A percentile compares a stretch with the other conserved stretches of the same genome.
Conservation (phyloP, 2,888 invertebrate genomes). For the Catocala fraxini region DNA sequence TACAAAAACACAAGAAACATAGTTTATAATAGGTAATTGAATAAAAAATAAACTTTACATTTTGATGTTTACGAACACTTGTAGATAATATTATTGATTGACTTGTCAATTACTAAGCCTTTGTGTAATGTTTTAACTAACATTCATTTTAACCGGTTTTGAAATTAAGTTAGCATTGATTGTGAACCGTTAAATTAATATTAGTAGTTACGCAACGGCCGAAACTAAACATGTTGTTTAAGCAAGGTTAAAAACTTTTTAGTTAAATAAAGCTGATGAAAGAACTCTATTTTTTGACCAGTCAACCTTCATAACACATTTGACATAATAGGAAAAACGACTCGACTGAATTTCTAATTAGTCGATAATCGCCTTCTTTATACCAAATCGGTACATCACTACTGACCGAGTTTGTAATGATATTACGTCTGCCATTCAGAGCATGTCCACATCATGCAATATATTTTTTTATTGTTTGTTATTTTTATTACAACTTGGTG, state of each 20-base stretch:
- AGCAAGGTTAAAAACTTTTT: background rate
- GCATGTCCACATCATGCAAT: slow-evolving; percentile 52
- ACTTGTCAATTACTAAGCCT: slow-evolving; percentile 8
- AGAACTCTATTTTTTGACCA: background rate
- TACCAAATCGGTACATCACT: slow-evolving; percentile 26
- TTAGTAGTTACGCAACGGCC: background rate
- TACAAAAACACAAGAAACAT: too few species aligned
- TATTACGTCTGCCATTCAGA: slow-evolving; percentile 42
- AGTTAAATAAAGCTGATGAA: background rate
- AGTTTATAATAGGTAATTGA: background rate
- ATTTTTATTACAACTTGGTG: background rate
- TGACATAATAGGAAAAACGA: slow-evolving; percentile 1
- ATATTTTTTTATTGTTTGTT: slow-evolving; percentile 21
- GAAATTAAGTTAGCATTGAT: background rate
- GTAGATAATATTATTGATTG: background rate
- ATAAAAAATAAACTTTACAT: background rate
- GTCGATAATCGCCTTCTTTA: slow-evolving; percentile 10
- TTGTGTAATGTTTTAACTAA: slow-evolving; percentile 1
- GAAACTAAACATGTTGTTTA: background rate
- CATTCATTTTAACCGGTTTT: slow-evolving; percentile 2
- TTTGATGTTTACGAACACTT: too few species aligned
- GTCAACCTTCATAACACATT: background rate
- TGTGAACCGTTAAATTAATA: background rate
- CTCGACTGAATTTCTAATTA: slow-evolving; percentile 5
- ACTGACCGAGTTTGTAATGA: slow-evolving; percentile 30